These are phyloP conservation scores for Pristionchus maxplancki DNA, from an alignment of 2,888 invertebrate genomes.

Conservation along the genomic window DNA sequence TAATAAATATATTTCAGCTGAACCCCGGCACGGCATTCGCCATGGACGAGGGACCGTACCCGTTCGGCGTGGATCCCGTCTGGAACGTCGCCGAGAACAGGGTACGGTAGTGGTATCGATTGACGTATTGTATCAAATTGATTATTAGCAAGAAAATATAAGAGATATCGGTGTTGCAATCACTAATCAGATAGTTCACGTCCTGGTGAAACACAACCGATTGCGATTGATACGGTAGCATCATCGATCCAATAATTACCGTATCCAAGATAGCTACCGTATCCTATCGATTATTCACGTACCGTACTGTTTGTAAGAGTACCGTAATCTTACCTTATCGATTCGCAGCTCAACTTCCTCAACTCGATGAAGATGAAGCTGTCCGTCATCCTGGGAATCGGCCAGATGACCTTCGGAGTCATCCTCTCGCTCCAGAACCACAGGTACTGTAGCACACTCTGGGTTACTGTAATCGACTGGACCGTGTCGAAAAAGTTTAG, in stretches of 20 bases:
- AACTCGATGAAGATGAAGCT: constrained; percentile 78
- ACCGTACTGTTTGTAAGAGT: too few relatives aligned
- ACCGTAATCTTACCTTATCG: background rate
- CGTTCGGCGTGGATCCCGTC: constrained; percentile 80
- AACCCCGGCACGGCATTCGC: constrained; percentile 66
- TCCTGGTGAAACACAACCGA: too few relatives aligned
- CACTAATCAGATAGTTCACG: too few relatives aligned
- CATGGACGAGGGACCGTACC: constrained; percentile 77
- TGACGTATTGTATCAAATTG: background rate
- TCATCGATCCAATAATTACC: background rate
- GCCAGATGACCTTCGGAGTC: constrained; percentile 77
- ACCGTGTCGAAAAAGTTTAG: too few relatives aligned
- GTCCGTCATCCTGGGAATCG: constrained; percentile 75
- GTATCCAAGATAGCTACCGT: too few relatives aligned
- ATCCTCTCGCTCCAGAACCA: constrained; percentile 73
- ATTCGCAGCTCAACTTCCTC: constrained; percentile 72
- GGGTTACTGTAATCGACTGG: constrained; percentile 75
- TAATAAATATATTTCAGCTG: constrained; percentile 52
- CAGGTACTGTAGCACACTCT: constrained; percentile 55
- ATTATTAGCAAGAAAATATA: background rate
- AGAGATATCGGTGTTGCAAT: too few relatives aligned
- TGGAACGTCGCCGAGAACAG: constrained; percentile 77
- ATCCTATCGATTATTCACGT: too few relatives aligned
- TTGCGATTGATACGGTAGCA: too few relatives aligned
- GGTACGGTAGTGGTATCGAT: background rate